Percentiles rank a stretch among this genome's conserved stretches.
These are phyloP conservation scores for Gallinago paraguaiae DNA, from an alignment of 2,113 vertebrate species.

Conservation along the genomic window DNA sequence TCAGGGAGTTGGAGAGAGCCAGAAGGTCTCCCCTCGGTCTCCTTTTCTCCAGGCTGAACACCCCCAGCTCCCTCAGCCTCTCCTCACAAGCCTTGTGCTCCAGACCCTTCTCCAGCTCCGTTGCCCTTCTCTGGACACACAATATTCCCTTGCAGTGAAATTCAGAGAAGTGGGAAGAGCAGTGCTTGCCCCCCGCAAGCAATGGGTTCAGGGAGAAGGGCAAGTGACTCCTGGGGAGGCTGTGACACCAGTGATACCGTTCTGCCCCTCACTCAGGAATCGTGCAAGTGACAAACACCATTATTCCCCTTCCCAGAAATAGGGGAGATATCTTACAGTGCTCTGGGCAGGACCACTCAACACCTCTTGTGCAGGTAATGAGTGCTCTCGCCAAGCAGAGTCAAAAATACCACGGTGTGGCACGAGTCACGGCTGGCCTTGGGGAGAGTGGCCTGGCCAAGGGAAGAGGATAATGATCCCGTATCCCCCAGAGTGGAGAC, in stretches of 20 bases:
- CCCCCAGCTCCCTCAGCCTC: no score
- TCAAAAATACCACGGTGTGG: rapidly evolving
- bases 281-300: background rate
- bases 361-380: background rate
- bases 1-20: no score
- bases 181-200: rapidly evolving
- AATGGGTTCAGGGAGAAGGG: rapidly evolving
- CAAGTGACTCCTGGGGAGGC: rapidly evolving
- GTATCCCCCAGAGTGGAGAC: rapidly evolving
- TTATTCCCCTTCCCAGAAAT: background rate
- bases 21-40: no score
- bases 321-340: rapidly evolving
- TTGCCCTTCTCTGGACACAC: no score
- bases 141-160: background rate
- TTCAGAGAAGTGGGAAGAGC: background rate
- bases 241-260: background rate
- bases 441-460: background rate
- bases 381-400: background rate
- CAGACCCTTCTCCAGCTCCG: no score
- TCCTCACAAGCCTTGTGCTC: no score
- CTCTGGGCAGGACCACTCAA: background rate
- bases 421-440: rapidly evolving
- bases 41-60: no score
- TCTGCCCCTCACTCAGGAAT: background rate
- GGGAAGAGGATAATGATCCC: background rate